Percentiles rank a stretch among this genome's conserved stretches.
Evolutionary conservation across 2,113 vertebrate genomes (phyloP).

Genomic region (Corythornis madagascariensis): DNA sequence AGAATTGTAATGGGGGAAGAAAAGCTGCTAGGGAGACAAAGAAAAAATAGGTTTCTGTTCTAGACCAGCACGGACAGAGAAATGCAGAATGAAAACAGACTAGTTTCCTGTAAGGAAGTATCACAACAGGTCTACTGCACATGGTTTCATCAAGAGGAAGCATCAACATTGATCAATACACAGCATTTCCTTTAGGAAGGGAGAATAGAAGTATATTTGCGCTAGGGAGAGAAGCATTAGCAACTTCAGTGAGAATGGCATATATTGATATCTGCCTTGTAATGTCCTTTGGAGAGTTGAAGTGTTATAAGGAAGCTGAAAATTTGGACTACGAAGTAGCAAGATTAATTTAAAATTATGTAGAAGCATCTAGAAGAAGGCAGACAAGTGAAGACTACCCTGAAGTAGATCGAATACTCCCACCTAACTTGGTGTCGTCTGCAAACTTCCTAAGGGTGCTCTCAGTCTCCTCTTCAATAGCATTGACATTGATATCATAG

Average conservation of each 20-base stretch:
- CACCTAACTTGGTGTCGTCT: no score
- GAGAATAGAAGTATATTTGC: background rate
- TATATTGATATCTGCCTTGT: background rate
- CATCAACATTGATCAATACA: background rate
- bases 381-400: background rate
- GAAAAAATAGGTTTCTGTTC: background rate
- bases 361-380: background rate
- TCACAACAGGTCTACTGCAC: fast-evolving
- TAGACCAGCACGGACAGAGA: background rate
- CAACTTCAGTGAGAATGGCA: background rate
- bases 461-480: no score
- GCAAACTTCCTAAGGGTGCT: no score
- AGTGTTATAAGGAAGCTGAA: background rate
- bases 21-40: background rate
- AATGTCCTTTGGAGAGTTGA: background rate
- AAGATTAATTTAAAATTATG: background rate
- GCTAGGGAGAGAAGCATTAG: background rate
- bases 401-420: no score
- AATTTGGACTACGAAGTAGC: background rate
- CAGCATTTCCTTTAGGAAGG: background rate
- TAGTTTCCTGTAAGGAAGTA: background rate
- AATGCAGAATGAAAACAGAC: background rate
- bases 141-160: background rate
- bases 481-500: no score
- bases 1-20: background rate